phyloP scores from a whole-genome alignment of 2,888 invertebrate genomes.

The Molanna angustata region DNA sequence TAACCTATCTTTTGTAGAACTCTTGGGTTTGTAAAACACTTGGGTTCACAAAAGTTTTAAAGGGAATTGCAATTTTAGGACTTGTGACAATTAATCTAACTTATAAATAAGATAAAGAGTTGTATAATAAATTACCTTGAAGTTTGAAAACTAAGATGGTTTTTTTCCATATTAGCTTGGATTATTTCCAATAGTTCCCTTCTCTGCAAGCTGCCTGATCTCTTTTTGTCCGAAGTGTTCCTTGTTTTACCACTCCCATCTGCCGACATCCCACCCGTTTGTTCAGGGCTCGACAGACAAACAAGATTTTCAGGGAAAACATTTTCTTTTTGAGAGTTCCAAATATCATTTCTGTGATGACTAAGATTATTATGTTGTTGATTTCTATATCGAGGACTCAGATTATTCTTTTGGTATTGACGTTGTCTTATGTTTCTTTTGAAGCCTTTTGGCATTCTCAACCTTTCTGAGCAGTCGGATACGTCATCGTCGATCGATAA shows the following conservation, averaged over 20 bases:
- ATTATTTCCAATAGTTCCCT: conserved; percentile 83
- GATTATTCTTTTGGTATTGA: conserved; percentile 35
- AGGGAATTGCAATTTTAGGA: too few species aligned
- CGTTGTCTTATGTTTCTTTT: conserved; percentile 41
- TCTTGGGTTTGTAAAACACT: too few species aligned
- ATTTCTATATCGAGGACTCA: conserved; percentile 35
- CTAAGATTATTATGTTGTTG: conserved; percentile 27
- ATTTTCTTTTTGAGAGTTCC: conserved; percentile 32
- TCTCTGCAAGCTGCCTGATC: conserved; percentile 72
- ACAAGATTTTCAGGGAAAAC: conserved; percentile 18
- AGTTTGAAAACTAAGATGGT: conserved; percentile 81
- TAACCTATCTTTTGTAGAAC: too few species aligned
- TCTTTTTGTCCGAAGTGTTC: conserved; percentile 55
- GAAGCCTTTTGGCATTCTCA: conserved; percentile 39
- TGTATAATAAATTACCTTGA: conserved; percentile 56
- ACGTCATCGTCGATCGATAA: conserved; percentile 48
- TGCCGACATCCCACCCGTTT: conserved; percentile 47
- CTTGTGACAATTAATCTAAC: too few species aligned
- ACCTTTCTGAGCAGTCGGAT: conserved; percentile 49
- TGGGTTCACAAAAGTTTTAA: too few species aligned
- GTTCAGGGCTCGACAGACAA: conserved; percentile 28
- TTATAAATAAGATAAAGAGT: not conserved
- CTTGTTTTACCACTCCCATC: conserved; percentile 47
- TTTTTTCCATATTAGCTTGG: conserved; percentile 89
- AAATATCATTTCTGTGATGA: conserved; percentile 35